Evolutionary conservation across 2,797 vertebrate species (phyloP), one percentile per base, ranked within the genome.

Genomic region (Arnoldichthys spilopterus): DNA sequence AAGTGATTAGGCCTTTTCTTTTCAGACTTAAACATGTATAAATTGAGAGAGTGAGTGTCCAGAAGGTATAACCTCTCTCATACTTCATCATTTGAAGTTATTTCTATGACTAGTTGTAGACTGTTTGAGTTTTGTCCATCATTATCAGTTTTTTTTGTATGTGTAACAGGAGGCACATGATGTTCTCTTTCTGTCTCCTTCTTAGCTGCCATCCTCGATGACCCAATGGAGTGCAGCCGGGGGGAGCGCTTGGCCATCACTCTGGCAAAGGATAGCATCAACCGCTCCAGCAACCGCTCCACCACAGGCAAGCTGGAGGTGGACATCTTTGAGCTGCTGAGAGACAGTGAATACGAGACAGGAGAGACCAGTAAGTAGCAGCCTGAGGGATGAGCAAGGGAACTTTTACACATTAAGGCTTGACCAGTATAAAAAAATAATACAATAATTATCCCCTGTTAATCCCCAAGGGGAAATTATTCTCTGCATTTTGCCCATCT

Each of bases 151-250:
- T 24, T n/a, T 40, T n/a, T 26, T 54, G 54, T 32, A 24, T 67
- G 24, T 54, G 37, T 51, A 26, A 28, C 34, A 1, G n/a, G 32
- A 30, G 13, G 54, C 22, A 59, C 26, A 30, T 54, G 4, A 71
- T 40, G 63, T 18, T 75, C 73, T 28, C 56, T 69, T 20, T 62
- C 71, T 56, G 43, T 81, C 75, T 73, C 6, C 72, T 64, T 75
- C 18, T 0, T 90, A 99, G 98, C 98, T 84, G 98, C 98, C 89
- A 97, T 99, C 88, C 93, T 99, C 79, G 97, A 99, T 74, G 97
- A 99, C 92, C 98, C 97, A 30, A 98, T 99, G 97, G 98, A 98
- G 92, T 99, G 98, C 93, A 99, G 97, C 92, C 93, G 98, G 88
- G 98, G 98, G 63, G 98, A 99, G 91, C 93, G 98, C 53, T 90